Evolutionary conservation across 37 sponge, comb jelly and placozoan species (phyloP).

Genomic region (Geodia barretti): DNA sequence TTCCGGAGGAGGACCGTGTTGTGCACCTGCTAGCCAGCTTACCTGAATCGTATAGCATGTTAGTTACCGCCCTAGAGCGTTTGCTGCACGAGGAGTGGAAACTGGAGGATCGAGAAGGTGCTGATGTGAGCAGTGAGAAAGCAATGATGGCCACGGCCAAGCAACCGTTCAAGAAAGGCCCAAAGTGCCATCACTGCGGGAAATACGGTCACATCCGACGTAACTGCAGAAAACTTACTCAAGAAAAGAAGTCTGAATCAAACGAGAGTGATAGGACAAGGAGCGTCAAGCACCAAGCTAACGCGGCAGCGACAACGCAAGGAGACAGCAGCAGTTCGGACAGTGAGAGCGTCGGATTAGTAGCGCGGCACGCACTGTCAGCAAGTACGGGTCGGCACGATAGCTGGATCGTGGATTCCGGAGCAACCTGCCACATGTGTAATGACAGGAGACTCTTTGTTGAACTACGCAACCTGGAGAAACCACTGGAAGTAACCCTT

Average conservation of each 20-base stretch:
- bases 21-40: conserved; percentile 56
- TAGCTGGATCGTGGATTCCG: conserved; percentile 39
- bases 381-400: not conserved
- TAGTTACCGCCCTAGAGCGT: conserved; percentile 63
- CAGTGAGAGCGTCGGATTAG: conserved; percentile 19
- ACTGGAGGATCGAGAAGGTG: not conserved
- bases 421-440: conserved; percentile 37
- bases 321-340: not conserved
- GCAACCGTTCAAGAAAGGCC: conserved; percentile 12
- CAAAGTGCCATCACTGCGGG: conserved; percentile 20
- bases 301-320: not conserved
- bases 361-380: conserved; percentile 9
- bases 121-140: not conserved
- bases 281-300: not conserved
- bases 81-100: conserved; percentile 43
- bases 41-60: conserved; percentile 50
- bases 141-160: not conserved
- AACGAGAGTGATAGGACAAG: not conserved
- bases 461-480: conserved; percentile 9
- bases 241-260: not conserved
- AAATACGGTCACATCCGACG: conserved; percentile 25
- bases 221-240: conserved; percentile 2
- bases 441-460: conserved; percentile 18
- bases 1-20: conserved; percentile 55
- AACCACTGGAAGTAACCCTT: conserved; percentile 27